A percentile compares a stretch with the other conserved stretches of the same genome.
Evolutionary conservation across 2,888 invertebrate species (phyloP).

Genomic region (Polymixis lichenea): DNA sequence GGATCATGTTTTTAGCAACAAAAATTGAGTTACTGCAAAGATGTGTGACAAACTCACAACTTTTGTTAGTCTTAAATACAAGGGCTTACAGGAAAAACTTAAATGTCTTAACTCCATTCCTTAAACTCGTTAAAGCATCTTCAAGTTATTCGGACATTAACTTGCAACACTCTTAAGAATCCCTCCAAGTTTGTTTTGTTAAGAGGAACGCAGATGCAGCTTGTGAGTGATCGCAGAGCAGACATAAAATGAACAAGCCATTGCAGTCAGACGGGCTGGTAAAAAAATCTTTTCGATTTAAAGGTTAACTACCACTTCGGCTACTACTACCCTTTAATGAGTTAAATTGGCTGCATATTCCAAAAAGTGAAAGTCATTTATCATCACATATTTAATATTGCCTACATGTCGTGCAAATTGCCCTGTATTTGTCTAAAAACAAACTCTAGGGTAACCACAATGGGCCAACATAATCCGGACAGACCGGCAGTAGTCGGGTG

Average conservation of each 20-base stretch:
- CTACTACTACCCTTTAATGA: too few relatives aligned
- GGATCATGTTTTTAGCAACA: background rate
- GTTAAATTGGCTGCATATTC: background rate
- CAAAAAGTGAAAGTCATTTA: background rate
- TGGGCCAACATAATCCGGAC: conserved; percentile 70
- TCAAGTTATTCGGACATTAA: conserved; percentile 1
- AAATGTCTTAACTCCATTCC: background rate
- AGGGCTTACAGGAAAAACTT: background rate
- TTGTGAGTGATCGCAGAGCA: background rate
- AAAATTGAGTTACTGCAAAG: background rate
- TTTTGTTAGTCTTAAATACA: background rate
- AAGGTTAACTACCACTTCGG: background rate
- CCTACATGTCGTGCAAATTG: conserved; percentile 10
- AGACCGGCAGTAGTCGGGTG: conserved; percentile 56
- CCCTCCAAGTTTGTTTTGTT: conserved; percentile 15
- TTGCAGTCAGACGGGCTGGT: background rate
- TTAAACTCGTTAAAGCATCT: background rate
- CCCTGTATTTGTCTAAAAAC: conserved; percentile 57
- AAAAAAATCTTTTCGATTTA: background rate
- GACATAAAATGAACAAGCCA: background rate
- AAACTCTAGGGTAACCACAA: conserved; percentile 66
- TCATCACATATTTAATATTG: conserved; percentile 1
- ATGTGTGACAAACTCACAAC: background rate
- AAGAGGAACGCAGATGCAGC: conserved; percentile 13
- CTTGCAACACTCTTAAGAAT: background rate